Base-by-base conservation (phyloP, 1,140 invertebrate genomes). In the Gryllus bimaculatus region DNA sequence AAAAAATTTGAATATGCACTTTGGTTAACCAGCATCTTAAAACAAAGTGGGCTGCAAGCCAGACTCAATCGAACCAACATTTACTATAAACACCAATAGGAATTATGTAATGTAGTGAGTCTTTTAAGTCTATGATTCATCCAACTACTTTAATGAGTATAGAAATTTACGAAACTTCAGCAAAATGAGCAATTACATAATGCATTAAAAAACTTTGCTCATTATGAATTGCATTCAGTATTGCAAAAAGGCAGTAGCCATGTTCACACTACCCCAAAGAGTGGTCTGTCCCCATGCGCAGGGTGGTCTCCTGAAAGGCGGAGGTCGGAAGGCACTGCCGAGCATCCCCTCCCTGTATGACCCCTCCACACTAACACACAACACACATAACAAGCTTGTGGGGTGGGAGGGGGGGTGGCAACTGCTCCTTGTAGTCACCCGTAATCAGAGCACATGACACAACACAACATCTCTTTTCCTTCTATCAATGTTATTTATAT, bases 381-480 rank as follows among this genome's bases (percentile, higher is more conserved):
- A 66, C 54, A 66, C 54, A 66, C 54, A 66, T 66, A 18, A 66
- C 54, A 66, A 66, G 54, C 54, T 18, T 66, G 10, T 66, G 54
- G 54, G 54, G 54, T 66, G 54, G 54, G 54, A 66, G 54, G 54
- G 10, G 54, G 54, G 54, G 54, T 66, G 54, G 54, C 54, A 66
- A 66, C 54, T 66, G 54, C 54, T 66, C 54, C 54, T 13, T 18
- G 54, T 66, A 66, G 54, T 66, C 54, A 66, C 54, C 54, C 54
- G 54, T 66, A 66, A 66, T 66, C 54, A 66, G 54, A 66, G 54
- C 54, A 66, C 54, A 66, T 39, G 26, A 66, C 54, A 66, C 54
- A 77, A 48, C 47, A 77, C 76, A 77, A 77, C 18, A 20, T 49
- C 76, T 77, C 76, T 47, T 21, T 74, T 79, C 74, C 78, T 79